Evolutionary conservation across 2,888 invertebrate species (phyloP), one percentile per base, ranked within the genome.

Genomic region (Cerastis rubricosa): DNA sequence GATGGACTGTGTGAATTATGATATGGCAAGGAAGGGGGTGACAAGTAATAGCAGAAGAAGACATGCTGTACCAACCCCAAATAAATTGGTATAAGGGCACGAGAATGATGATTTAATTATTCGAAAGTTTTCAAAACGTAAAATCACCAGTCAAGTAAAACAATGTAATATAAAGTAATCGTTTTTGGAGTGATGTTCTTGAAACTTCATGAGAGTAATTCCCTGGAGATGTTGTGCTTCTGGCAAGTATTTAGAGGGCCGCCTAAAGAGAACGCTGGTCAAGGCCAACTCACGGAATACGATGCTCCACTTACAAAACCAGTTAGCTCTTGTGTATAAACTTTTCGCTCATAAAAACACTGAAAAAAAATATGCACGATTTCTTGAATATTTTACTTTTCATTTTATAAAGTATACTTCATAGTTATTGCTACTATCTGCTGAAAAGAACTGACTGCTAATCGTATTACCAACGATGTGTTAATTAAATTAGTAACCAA

Each of bases 221-320:
- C 77, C 76, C 77, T 71, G 68, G 80, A 79, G 81, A 76, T 79
- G 78, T 83, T 81, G 51, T 78, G 80, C 63, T 81, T 79, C 84
- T 80, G 77, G 76, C 80, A 80, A 79, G 83, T 81, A 65, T 81
- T 80, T 75, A 67, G 78, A 71, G 71, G 78, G 73, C 81, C 74
- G 78, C 73, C 54, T 77, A 74, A 76, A 84, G 79, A 80, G 81
- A 80, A 72, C 78, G 54, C 74, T 71, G 90, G 90, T 89, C 90
- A 90, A 90, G 90, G 90, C 73, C 86, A 81, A n/a, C 66, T 51
- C 75, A 66, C 86, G 79, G 76, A 57, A 57, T 78, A 85, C 78
- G 77, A 84, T 83, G 87, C 80, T 87, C 85, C 76, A 88, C 80
- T 89, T 85, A 79, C 80, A 83, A 86, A 85, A 84, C 83, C 79